These are phyloP conservation scores for Loris lydekkerianus DNA, from an alignment of 2,797 vertebrate species.

Conservation along the genomic window DNA sequence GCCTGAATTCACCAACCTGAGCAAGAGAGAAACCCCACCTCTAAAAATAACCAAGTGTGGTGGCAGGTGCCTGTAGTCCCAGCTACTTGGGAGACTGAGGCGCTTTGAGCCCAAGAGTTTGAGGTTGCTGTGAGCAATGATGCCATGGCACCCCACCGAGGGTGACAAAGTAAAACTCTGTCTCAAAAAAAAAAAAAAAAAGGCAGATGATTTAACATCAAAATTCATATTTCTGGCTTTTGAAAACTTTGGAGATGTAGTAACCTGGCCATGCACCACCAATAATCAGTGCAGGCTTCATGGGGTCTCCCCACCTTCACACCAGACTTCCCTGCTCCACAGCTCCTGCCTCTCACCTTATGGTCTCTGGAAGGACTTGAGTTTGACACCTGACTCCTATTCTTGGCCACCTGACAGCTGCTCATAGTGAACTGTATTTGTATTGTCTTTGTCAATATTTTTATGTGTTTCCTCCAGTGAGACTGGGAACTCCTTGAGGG, in stretches of 20 bases:
- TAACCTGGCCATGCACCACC: not conserved
- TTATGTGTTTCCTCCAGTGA: not conserved
- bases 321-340: not conserved
- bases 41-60: no score
- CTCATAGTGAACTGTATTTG: not conserved
- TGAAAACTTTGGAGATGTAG: not conserved
- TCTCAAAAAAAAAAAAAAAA: not conserved
- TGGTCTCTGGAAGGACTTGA: not conserved
- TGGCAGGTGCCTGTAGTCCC: no score
- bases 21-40: no score
- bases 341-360: not conserved
- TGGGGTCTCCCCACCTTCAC: not conserved
- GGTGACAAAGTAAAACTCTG: no score
- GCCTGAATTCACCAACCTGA: no score
- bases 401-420: not conserved
- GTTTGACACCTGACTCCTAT: not conserved
- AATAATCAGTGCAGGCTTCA: not conserved
- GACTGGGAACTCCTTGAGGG: not conserved
- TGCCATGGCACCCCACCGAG: no score
- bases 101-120: no score
- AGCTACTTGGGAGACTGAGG: no score
- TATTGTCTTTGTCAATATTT: not conserved
- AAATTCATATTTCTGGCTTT: not conserved
- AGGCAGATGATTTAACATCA: conserved; percentile 34
- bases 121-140: no score